Base-by-base conservation (phyloP, 2,888 invertebrate genomes). In the Ceratothoa steindachneri region DNA sequence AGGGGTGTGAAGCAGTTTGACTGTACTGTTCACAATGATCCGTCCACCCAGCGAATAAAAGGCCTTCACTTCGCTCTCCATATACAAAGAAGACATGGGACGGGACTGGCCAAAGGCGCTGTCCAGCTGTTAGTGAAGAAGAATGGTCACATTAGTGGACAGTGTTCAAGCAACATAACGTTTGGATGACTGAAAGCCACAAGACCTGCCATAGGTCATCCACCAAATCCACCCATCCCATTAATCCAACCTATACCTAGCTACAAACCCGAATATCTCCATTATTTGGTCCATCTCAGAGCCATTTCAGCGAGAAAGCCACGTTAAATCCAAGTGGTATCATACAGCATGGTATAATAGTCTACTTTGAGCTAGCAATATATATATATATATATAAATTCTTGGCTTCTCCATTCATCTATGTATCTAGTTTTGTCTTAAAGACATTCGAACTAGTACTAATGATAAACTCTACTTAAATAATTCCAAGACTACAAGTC, bases 31-130 rank as follows among this genome's bases (percentile, higher is more conserved):
- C 7, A 94, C 91, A 81, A 90, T 93, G 19, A 95, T 91, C 0
- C 83, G 81, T 3, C 91, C 92, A 12, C 88, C 89, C 77, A 90
- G 88, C 12, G 88, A 87, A 83, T 92, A 92, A 7, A 95, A 89
- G 15, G 89, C 88, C 83, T 93, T 94, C 0, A 95, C 90, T 71
- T 89, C 87, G 0, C 92, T 90, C 55, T 91, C 90, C 83, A 95
- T 89, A 83, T 93, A 95, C 81, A 92, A 91, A 82, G 93, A 91
- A 0, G 93, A 92, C 83, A 93, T 92, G 0, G 93, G 93, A 12
- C 55, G 15, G 0, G 95, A 95, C 91, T 94, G 93, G 0, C 93
- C 92, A 89, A 95, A 92, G 0, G 94, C 92, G 0, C 94, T 93
- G 84, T 93, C 93, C 83, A 95, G 88, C 94, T 95, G 83, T n/a